phyloP scores from a whole-genome alignment of 2,888 invertebrate genomes.

The Sturmia bella region DNA sequence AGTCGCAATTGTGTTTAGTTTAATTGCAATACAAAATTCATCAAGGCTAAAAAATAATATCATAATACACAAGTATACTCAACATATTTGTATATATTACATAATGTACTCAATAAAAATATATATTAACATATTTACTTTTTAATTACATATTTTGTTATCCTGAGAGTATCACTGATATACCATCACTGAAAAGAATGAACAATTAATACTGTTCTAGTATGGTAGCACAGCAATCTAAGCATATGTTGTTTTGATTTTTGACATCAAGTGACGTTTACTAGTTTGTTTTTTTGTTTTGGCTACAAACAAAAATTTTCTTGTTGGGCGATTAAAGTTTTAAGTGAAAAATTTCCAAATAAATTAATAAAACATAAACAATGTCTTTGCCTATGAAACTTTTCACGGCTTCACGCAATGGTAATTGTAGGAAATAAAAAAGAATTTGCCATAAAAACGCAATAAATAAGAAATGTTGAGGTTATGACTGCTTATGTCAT shows the following conservation, averaged over 20 bases:
- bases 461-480: constrained; percentile 71
- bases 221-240: no score
- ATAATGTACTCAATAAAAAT: no score
- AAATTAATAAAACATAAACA: constrained; percentile 8
- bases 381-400: constrained; percentile 78
- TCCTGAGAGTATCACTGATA: no score
- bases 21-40: no score
- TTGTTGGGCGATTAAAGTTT: constrained; percentile 45
- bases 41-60: no score
- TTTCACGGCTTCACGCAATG: constrained; percentile 77
- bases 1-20: no score
- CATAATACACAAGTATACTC: no score
- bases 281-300: constrained; percentile 29
- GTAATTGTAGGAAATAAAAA: constrained; percentile 71
- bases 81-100: no score
- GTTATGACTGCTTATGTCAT: constrained; percentile 82
- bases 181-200: no score
- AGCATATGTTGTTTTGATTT: constrained; percentile 9
- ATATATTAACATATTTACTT: no score
- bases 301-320: constrained; percentile 25
- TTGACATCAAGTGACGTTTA: constrained; percentile 30
- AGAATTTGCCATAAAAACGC: not conserved
- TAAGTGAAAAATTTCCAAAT: constrained; percentile 25
- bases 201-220: no score
- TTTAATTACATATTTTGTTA: no score